phyloP scores from a whole-genome alignment of 2,113 vertebrate genomes.

The Hippoglossus stenolepis region DNA sequence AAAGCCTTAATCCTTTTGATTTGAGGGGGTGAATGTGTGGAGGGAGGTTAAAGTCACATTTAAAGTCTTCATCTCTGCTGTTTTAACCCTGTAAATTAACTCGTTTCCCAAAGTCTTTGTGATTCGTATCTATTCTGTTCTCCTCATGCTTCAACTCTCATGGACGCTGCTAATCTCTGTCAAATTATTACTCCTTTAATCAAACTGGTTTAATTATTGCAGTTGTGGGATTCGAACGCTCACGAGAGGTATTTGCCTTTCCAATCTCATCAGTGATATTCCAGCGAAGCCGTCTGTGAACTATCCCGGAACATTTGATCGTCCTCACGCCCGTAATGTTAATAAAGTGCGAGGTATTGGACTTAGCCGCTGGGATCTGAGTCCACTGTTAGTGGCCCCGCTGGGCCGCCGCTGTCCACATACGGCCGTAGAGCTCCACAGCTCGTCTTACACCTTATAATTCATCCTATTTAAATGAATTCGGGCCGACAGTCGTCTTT shows the following conservation, averaged over 20 bases:
- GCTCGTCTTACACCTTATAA: slow-evolving; percentile 27
- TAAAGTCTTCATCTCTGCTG: no score
- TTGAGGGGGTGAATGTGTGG: no score
- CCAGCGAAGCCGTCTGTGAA: slow-evolving; percentile 44
- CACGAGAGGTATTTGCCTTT: slow-evolving; percentile 38
- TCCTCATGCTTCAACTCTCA: slow-evolving; percentile 14
- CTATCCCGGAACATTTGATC: slow-evolving; percentile 31
- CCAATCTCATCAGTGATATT: slow-evolving; percentile 51
- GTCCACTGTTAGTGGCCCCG: slow-evolving; percentile 47
- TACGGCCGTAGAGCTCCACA: slow-evolving; percentile 16
- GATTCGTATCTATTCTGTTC: no score
- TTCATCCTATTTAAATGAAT: slow-evolving; percentile 65
- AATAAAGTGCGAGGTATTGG: slow-evolving; percentile 55
- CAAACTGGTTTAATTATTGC: slow-evolving; percentile 50
- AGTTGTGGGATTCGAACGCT: slow-evolving; percentile 35
- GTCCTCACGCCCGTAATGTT: slow-evolving; percentile 43
- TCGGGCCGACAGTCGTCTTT: slow-evolving; percentile 28
- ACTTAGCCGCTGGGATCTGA: slow-evolving; percentile 33
- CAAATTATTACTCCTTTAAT: slow-evolving; percentile 44
- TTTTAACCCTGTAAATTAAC: no score
- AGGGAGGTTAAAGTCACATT: not conserved
- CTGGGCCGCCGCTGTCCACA: slow-evolving; percentile 27
- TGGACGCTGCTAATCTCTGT: slow-evolving; percentile 40
- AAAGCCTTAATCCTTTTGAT: no score
- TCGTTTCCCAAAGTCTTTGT: no score